Percentiles rank a stretch among this genome's conserved stretches.
These are phyloP conservation scores for Troides aeacus DNA, from an alignment of 2,888 invertebrate species.

Conservation along the genomic window DNA sequence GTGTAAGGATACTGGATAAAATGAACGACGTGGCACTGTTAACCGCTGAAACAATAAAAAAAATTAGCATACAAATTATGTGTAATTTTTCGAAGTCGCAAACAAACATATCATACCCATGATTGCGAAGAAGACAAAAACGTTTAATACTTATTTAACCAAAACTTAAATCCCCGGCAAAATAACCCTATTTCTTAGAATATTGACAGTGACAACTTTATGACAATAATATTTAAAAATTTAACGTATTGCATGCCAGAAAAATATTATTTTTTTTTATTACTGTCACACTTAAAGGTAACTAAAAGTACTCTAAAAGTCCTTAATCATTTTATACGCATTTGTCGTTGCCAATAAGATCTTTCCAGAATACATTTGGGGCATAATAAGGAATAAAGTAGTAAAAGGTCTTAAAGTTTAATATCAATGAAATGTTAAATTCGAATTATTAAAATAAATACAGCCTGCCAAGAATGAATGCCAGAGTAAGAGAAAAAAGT, in stretches of 20 bases:
- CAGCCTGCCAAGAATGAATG: no score
- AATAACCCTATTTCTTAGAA: neutral
- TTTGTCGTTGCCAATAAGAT: no score
- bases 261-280: neutral
- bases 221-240: neutral
- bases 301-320: no score
- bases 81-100: neutral
- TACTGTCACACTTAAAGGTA: neutral
- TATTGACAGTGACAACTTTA: neutral
- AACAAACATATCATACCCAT: neutral
- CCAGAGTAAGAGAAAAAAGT: no score
- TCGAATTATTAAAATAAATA: no score
- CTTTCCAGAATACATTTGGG: no score
- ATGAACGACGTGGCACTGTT: slow-evolving; percentile 87
- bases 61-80: neutral
- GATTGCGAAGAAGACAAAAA: neutral
- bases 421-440: no score
- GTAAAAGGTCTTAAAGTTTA: no score
- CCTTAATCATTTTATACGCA: no score
- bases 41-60: slow-evolving; percentile 78
- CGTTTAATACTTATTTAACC: neutral
- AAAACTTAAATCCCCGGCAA: slow-evolving; percentile 11
- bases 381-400: no score
- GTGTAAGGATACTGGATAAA: slow-evolving; percentile 88
- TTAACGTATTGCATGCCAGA: neutral